A percentile compares a stretch with the other conserved stretches of the same genome.
Conservation (phyloP, 2,113 vertebrate species). For the Platichthys stellatus region DNA sequence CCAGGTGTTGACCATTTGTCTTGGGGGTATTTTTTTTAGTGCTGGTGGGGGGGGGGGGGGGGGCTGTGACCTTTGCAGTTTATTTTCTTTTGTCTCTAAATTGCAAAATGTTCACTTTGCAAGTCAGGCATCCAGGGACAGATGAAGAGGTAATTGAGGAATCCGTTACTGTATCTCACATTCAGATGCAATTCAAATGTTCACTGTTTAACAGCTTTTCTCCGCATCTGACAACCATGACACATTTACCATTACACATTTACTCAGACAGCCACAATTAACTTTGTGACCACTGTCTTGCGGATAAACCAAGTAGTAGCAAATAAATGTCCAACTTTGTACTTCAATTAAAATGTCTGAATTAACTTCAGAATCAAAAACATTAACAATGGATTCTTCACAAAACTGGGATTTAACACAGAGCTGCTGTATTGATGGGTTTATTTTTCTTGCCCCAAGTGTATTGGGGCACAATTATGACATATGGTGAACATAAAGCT, state of each 20-base stretch:
- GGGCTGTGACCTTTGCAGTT: background rate
- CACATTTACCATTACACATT: background rate
- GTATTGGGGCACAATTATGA: background rate
- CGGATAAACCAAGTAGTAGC: background rate
- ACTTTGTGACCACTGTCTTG: no score
- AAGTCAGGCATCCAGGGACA: background rate
- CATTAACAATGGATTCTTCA: background rate
- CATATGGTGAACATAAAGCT: background rate
- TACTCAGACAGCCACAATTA: background rate
- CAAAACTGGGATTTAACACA: background rate
- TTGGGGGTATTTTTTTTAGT: background rate
- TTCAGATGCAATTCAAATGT: background rate
- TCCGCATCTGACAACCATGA: no score
- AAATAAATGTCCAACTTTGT: background rate
- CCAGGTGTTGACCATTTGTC: background rate
- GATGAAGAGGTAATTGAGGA: background rate
- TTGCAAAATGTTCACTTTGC: background rate
- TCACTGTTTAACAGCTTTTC: background rate
- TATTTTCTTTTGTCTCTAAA: background rate
- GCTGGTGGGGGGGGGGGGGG: background rate
- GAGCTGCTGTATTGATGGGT: constrained; percentile 48
- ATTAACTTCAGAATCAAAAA: background rate
- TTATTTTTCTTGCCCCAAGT: background rate
- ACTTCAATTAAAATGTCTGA: background rate
- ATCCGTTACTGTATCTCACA: background rate